Conservation (phyloP, 1,140 invertebrate species). For the Drosophila athabasca region DNA sequence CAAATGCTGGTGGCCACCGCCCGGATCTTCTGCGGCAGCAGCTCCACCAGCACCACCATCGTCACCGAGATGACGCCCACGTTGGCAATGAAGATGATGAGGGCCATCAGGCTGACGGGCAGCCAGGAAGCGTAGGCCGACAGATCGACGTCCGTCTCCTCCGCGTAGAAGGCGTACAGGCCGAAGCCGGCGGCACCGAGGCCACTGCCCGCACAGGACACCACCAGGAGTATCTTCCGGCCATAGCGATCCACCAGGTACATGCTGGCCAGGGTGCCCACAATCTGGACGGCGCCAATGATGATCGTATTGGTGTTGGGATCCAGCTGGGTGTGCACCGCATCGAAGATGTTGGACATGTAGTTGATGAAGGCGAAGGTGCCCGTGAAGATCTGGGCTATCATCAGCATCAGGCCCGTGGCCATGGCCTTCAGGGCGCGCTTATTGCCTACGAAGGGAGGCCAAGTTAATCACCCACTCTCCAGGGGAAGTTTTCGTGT, state of each 20-base stretch:
- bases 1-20: constrained; percentile 66
- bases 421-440: constrained; percentile 47
- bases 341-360: constrained; percentile 86
- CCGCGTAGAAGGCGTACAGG: constrained; percentile 65
- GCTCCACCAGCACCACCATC: constrained; percentile 75
- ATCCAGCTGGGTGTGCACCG: constrained; percentile 85
- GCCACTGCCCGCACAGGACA: constrained; percentile 59
- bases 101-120: constrained; percentile 63
- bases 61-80: constrained; percentile 69
- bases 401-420: constrained; percentile 69
- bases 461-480: not conserved
- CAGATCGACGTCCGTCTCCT: constrained; percentile 54
- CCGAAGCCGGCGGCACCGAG: constrained; percentile 60
- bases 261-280: constrained; percentile 82
- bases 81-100: constrained; percentile 71
- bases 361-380: constrained; percentile 77
- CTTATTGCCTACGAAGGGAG: constrained; percentile 51
- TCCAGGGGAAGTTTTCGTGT: not conserved
- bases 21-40: constrained; percentile 67
- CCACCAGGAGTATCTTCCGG: constrained; percentile 61
- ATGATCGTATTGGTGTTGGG: constrained; percentile 85
- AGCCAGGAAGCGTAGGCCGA: constrained; percentile 62
- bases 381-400: constrained; percentile 71
- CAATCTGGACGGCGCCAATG: constrained; percentile 84
- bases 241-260: constrained; percentile 74